Base-by-base conservation (phyloP, 2,888 invertebrate genomes). In the Augochlorella aurata region DNA sequence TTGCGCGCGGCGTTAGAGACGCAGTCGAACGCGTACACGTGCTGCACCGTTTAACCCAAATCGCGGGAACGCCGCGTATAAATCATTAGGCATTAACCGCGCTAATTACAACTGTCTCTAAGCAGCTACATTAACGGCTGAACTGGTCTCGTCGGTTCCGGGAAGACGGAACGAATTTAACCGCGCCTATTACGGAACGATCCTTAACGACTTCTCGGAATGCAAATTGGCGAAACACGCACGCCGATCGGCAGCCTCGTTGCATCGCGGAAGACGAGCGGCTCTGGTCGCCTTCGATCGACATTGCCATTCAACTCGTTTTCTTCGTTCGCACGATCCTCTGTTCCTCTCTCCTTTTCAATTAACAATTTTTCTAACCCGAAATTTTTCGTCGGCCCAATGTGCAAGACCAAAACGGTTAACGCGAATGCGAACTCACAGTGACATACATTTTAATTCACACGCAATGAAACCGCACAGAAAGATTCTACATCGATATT, bases 71-170 rank as follows among this genome's bases (percentile, higher is more conserved):
- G 77, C 77, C 81, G 80, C 83, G 88, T 89, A 90, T 91, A 91
- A 91, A 92, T 92, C 92, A 92, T 91, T 89, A 84, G 87, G 90
- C 89, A 92, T 92, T 91, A 92, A 89, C 85, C 87, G 87, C 86
- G 89, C 90, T 92, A 91, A 92, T 92, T 92, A 91, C 89, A 87
- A 89, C 89, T 88, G 88, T 87, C 89, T 88, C 90, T 89, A 90
- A 91, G 91, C 90, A 90, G 90, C 89, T 85, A 88, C 87, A 89
- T 90, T 89, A 90, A 90, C 88, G 85, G 82, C 83, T 77, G 74
- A 75, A 86, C 86, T 72, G 83, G 61, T 69, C 74, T 66, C 84
- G 50, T 66, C 54, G 38, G 74, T 80, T 83, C 73, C 54, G 47
- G 54, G 87, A 86, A 79, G 74, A 75, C 52, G 45, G 74, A 80